A percentile compares a stretch with the other conserved stretches of the same genome.
These are phyloP conservation scores for Ceratothoa steindachneri DNA, from an alignment of 2,888 invertebrate species.

Conservation along the genomic window DNA sequence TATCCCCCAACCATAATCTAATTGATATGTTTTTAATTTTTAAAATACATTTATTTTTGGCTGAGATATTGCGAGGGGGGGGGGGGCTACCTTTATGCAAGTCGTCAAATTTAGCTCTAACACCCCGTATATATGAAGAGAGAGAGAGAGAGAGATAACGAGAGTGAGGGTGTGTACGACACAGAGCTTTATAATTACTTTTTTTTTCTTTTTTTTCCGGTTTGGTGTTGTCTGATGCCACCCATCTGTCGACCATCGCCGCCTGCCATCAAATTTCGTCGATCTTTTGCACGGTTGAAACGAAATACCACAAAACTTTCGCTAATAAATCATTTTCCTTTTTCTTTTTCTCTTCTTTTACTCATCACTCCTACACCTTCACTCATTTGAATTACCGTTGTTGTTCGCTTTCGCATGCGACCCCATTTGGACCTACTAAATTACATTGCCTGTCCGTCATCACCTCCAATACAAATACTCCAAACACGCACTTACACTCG, in stretches of 20 bases:
- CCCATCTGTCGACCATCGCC: background rate
- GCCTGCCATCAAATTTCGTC: background rate
- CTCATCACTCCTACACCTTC: background rate
- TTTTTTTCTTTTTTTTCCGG: background rate
- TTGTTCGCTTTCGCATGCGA: background rate
- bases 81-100: too few species aligned
- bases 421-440: too few species aligned
- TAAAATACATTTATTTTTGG: too few species aligned
- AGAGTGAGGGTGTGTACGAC: constrained; percentile 2
- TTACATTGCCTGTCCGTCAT: too few species aligned
- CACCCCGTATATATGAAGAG: too few species aligned
- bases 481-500: too few species aligned
- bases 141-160: constrained; percentile 28
- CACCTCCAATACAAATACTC: too few species aligned
- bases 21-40: too few species aligned
- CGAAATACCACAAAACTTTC: background rate
- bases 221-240: background rate
- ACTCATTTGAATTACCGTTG: background rate
- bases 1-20: too few species aligned
- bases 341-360: background rate
- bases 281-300: background rate
- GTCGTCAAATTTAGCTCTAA: too few species aligned
- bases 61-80: too few species aligned
- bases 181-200: background rate
- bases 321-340: background rate